Base-by-base conservation (phyloP, 2,888 invertebrate genomes). In the Podotricha telesiphe region DNA sequence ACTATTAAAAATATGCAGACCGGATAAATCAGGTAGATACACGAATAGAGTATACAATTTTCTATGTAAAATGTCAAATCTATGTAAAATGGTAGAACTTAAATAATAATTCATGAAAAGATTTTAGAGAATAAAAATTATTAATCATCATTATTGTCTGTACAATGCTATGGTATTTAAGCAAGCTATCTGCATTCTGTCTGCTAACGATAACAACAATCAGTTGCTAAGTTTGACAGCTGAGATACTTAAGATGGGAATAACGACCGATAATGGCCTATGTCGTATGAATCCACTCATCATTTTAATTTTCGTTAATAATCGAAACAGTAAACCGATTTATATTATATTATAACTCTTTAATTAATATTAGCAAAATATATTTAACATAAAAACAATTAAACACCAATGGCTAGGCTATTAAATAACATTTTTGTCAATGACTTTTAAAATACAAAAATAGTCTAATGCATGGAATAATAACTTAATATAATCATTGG, bases 231-330 rank as follows among this genome's bases (percentile, higher is more conserved):
- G 72, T 73, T 77, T 73, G 76, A 76, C 78, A 78, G 79, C 82
- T 83, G 80, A 77, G 80, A 71, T 67, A 53, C n/a, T 37, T 40
- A 76, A 78, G 79, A 82, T 82, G 83, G 86, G 87, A 87, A 86
- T 86, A 88, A 86, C 86, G 86, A 85, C 86, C 86, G 88, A 88
- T 89, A 87, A 83, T 82, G 71, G 69, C 50, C 58, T 42, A 19
- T 59, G 45, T 59, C n/a, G 59, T 59, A 11, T 45, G n/a, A 45
- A 45, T 59, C 20, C n/a, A n/a, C 22, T 45, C 10, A 22, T 42
- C n/a, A 28, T 58, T 19, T 20, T n/a, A 58, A 58, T 58, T 19
- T 17, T 45, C 13, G 6, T 22, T 45, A 45, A n/a, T 42, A 22
- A 59, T 22, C 5, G 17, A 45, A 59, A 45, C n/a, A 45, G 10